A percentile compares a stretch with the other conserved stretches of the same genome.
Evolutionary conservation across 1,140 invertebrate genomes (phyloP).

Genomic region (Dufourea novaeangliae): DNA sequence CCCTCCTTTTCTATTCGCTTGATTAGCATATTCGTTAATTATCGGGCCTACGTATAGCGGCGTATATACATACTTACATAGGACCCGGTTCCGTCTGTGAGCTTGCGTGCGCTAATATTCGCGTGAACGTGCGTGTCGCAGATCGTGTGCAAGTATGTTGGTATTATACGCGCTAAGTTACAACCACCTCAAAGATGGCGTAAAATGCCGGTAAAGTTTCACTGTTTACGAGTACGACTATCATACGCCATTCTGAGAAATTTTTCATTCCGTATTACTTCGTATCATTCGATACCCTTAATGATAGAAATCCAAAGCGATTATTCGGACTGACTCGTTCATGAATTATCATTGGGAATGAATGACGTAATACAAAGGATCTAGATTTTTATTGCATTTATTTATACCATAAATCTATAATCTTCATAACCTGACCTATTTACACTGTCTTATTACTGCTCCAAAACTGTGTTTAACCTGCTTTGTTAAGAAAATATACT

Average conservation of each 20-base stretch:
- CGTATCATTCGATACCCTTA: no score
- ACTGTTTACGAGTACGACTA: slow-evolving; percentile 9
- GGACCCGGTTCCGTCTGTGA: slow-evolving; percentile 15
- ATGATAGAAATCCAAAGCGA: no score
- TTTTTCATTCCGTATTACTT: no score
- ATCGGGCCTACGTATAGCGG: slow-evolving; percentile 58
- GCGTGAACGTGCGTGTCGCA: slow-evolving; percentile 59
- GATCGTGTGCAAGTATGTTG: slow-evolving; percentile 23
- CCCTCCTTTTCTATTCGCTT: slow-evolving; percentile 68
- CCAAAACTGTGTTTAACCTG: no score
- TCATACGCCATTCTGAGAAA: background rate
- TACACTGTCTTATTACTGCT: no score
- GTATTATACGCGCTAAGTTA: slow-evolving; percentile 22
- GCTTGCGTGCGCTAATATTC: slow-evolving; percentile 66
- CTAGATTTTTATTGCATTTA: no score
- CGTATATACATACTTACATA: slow-evolving; percentile 48
- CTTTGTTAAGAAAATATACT: no score
- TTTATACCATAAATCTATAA: no score
- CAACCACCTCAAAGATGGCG: slow-evolving; percentile 13
- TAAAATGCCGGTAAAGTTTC: slow-evolving; percentile 42
- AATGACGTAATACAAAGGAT: no score
- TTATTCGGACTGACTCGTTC: no score
- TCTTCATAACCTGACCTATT: no score
- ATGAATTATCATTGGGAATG: no score
- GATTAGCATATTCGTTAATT: slow-evolving; percentile 76